Percentiles rank a stretch among this genome's conserved stretches.
phyloP scores from a whole-genome alignment of 2,888 invertebrate species.

The Parapristionchus giblindavisi region DNA sequence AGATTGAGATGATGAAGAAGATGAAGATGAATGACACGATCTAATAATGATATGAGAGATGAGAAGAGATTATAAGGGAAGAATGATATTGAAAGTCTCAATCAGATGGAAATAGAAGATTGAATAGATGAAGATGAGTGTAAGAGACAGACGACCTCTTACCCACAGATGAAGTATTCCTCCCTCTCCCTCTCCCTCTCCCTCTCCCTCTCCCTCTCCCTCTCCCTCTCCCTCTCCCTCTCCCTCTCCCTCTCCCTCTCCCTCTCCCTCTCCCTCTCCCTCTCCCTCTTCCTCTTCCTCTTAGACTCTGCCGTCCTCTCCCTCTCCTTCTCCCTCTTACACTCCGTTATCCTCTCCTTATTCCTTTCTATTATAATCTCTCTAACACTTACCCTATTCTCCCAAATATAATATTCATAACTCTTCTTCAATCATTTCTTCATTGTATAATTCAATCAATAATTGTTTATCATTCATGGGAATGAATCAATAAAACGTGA shows the following conservation, averaged over 20 bases:
- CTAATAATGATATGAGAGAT: neutral
- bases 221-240: neutral
- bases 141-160: neutral
- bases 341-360: too few species aligned
- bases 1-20: neutral
- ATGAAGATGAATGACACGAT: neutral
- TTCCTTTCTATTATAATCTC: too few species aligned
- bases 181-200: neutral
- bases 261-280: neutral
- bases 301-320: too few species aligned
- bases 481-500: too few species aligned
- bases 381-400: too few species aligned
- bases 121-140: too few species aligned
- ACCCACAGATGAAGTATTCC: neutral
- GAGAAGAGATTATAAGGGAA: neutral
- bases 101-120: neutral
- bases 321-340: too few species aligned
- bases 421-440: too few species aligned
- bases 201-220: neutral
- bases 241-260: neutral
- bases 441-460: too few species aligned
- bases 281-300: neutral
- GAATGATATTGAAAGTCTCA: neutral
- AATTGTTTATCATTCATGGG: too few species aligned
- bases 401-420: too few species aligned